phyloP scores from a whole-genome alignment of 2,113 vertebrate species.

The Butorides virescens region DNA sequence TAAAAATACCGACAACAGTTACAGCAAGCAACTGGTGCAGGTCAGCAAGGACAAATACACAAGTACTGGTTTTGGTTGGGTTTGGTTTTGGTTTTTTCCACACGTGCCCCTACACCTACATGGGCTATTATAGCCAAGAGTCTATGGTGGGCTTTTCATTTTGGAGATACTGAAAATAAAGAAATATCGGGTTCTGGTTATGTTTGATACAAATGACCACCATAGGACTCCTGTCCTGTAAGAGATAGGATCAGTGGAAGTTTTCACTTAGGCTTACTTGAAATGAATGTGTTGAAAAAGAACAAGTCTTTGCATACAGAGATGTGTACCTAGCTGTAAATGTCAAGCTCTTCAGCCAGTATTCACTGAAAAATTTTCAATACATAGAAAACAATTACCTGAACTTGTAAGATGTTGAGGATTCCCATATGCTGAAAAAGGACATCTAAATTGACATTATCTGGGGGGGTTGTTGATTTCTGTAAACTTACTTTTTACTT shows the following conservation, averaged over 20 bases:
- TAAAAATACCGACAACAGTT: no score
- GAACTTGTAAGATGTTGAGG: not conserved
- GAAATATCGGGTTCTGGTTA: not conserved
- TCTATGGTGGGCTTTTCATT: not conserved
- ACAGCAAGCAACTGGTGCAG: no score
- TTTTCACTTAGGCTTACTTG: not conserved
- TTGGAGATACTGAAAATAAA: not conserved
- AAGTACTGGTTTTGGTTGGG: no score
- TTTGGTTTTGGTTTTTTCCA: not conserved
- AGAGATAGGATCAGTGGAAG: not conserved
- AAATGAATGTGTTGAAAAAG: not conserved
- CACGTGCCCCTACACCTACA: no score
- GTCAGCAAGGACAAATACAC: not conserved
- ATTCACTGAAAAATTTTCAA: not conserved
- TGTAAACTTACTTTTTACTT: not conserved
- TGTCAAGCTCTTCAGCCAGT: not conserved
- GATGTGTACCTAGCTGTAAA: no score
- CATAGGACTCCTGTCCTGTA: not conserved
- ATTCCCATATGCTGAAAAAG: not conserved
- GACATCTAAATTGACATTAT: not conserved
- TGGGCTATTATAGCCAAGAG: not conserved
- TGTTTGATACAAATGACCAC: not conserved
- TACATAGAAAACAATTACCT: not conserved
- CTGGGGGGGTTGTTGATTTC: not conserved
- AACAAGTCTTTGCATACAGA: not conserved